Conservation (phyloP, 2,113 vertebrate genomes). For the Craseonycteris thonglongyai region DNA sequence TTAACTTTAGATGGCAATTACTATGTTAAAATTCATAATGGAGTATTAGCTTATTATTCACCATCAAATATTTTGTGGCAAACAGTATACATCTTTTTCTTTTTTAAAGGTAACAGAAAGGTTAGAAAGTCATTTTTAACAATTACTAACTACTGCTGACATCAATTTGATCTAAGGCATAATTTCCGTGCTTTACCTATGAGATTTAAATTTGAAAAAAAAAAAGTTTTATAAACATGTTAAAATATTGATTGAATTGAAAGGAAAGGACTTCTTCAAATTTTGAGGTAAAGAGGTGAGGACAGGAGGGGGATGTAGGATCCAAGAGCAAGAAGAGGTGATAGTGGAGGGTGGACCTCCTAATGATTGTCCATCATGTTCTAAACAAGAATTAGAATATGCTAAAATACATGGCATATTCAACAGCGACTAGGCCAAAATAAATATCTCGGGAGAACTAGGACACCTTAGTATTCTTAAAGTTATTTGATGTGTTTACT, state of each 20-base stretch:
- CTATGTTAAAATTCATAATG: neutral
- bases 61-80: neutral
- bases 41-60: accelerated
- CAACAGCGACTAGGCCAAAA: neutral
- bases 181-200: neutral
- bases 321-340: no score
- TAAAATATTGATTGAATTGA: neutral
- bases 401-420: neutral
- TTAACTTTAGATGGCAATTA: neutral
- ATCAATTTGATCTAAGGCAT: neutral
- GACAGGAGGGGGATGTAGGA: neutral
- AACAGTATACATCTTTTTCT: neutral
- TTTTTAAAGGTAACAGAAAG: neutral
- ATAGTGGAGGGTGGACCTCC: no score
- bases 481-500: neutral
- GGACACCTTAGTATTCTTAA: neutral
- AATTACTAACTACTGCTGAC: neutral
- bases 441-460: neutral
- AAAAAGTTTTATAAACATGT: neutral
- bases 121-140: neutral
- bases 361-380: neutral
- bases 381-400: neutral
- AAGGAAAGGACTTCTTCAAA: neutral
- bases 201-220: neutral
- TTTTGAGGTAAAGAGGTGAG: neutral